These are phyloP conservation scores for Drymodes brunneopygia DNA, from an alignment of 2,113 vertebrate species.

Conservation along the genomic window DNA sequence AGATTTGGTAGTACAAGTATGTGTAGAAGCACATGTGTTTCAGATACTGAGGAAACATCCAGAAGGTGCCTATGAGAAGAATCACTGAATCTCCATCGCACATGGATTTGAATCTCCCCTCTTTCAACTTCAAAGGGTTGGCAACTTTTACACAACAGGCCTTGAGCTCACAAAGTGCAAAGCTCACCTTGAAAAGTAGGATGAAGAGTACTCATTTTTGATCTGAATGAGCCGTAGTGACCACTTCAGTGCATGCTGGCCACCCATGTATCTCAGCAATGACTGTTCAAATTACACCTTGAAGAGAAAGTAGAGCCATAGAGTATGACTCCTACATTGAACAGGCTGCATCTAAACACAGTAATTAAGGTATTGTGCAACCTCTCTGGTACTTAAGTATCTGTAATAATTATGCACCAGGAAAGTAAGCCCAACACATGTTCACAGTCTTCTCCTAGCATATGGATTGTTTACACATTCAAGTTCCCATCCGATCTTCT, in stretches of 20 bases:
- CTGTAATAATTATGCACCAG: slow-evolving; percentile 33
- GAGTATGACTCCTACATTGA: slow-evolving; percentile 26
- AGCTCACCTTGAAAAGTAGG: background rate
- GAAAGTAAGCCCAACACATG: slow-evolving; percentile 40
- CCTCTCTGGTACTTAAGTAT: background rate
- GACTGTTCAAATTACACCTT: slow-evolving; percentile 45
- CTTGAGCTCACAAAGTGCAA: background rate
- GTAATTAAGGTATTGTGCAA: slow-evolving; percentile 47
- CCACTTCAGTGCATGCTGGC: background rate
- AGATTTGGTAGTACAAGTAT: background rate
- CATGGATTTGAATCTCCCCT: background rate
- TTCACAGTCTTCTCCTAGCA: background rate
- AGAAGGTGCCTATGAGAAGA: background rate
- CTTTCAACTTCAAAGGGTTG: background rate
- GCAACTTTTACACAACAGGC: background rate
- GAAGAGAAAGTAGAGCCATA: slow-evolving; percentile 58
- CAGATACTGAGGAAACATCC: background rate
- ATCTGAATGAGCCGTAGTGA: background rate
- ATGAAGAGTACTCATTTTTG: background rate
- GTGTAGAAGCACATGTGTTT: background rate
- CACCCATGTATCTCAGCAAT: background rate
- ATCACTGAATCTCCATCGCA: background rate
- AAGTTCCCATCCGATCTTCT: background rate
- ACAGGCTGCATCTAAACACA: slow-evolving; percentile 29
- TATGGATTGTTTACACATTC: slow-evolving; percentile 8